A percentile compares a stretch with the other conserved stretches of the same genome.
These are phyloP conservation scores for Cerceris ruficornis DNA, from an alignment of 2,888 invertebrate species.

Conservation along the genomic window DNA sequence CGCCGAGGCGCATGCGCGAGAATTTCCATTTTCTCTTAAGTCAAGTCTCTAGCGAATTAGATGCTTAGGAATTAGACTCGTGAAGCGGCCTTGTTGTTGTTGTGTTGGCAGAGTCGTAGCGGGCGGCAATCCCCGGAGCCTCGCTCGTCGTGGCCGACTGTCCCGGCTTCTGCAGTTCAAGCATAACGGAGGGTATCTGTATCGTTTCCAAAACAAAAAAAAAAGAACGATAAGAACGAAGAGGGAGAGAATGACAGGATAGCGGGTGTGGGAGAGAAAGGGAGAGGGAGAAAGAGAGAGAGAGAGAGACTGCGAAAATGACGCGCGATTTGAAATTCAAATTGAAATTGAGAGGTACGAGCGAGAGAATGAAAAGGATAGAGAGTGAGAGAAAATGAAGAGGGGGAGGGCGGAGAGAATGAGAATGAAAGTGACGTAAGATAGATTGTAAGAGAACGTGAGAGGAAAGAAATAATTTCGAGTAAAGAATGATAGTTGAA, in stretches of 20 bases:
- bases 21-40: constrained; percentile 76
- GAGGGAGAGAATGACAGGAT: constrained; percentile 16
- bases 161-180: constrained; percentile 95
- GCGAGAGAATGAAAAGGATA: not conserved
- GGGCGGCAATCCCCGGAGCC: constrained; percentile 90
- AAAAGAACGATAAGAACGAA: constrained; percentile 25
- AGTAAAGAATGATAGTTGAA: constrained; percentile 9
- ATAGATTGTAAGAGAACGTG: constrained; percentile 33
- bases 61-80: constrained; percentile 79
- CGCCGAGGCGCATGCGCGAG: not conserved
- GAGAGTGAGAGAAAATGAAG: not conserved
- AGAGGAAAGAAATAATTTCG: constrained; percentile 25
- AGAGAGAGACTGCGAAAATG: constrained; percentile 4
- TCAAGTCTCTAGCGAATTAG: constrained; percentile 61
- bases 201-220: constrained; percentile 76
- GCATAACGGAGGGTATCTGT: constrained; percentile 94
- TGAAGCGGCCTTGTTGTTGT: constrained; percentile 81
- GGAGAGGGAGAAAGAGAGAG: not conserved
- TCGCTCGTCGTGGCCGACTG: constrained; percentile 94
- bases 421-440: constrained; percentile 32
- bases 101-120: constrained; percentile 83
- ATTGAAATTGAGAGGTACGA: not conserved
- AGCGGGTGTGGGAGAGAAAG: constrained; percentile 11
- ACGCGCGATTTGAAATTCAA: not conserved
- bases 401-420: not conserved